These are phyloP conservation scores for Pandemis heparana DNA, from an alignment of 2,888 invertebrate genomes.

Conservation along the genomic window DNA sequence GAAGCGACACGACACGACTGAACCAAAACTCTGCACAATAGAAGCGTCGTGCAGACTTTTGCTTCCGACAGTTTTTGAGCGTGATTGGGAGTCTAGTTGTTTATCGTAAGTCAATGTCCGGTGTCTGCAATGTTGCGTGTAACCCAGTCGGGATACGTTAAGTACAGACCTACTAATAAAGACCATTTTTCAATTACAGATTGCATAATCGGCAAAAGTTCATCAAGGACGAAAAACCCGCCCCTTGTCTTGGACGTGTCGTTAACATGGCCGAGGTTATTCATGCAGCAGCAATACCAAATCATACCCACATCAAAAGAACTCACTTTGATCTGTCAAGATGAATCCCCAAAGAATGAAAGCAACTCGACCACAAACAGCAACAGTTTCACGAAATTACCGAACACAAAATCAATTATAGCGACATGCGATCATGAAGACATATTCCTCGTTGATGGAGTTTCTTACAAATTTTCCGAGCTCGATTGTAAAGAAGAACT, in stretches of 20 bases:
- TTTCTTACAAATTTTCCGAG: constrained; percentile 16
- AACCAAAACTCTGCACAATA: too few relatives aligned
- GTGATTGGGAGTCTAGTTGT: too few relatives aligned
- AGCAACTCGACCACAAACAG: not conserved
- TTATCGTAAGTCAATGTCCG: too few relatives aligned
- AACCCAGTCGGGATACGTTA: not conserved
- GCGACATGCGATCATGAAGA: constrained; percentile 34
- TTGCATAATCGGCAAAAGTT: constrained; percentile 18
- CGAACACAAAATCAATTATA: not conserved
- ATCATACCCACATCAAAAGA: constrained; percentile 19
- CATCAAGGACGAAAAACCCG: constrained; percentile 9
- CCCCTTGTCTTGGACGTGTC: constrained; percentile 24
- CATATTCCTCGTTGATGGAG: constrained; percentile 19
- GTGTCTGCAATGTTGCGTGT: too few relatives aligned
- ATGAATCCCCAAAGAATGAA: not conserved
- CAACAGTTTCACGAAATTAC: constrained; percentile 26
- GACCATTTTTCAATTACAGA: constrained; percentile 17
- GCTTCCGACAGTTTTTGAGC: too few relatives aligned
- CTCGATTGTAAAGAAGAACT: constrained; percentile 15
- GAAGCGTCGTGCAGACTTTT: too few relatives aligned
- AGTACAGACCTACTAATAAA: not conserved
- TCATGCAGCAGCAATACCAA: not conserved
- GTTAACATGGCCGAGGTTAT: constrained; percentile 2
- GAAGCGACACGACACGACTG: too few relatives aligned
- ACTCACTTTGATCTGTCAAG: constrained; percentile 27